These are phyloP conservation scores for Oegoconia quadripuncta DNA, from an alignment of 2,888 invertebrate genomes.

Conservation along the genomic window DNA sequence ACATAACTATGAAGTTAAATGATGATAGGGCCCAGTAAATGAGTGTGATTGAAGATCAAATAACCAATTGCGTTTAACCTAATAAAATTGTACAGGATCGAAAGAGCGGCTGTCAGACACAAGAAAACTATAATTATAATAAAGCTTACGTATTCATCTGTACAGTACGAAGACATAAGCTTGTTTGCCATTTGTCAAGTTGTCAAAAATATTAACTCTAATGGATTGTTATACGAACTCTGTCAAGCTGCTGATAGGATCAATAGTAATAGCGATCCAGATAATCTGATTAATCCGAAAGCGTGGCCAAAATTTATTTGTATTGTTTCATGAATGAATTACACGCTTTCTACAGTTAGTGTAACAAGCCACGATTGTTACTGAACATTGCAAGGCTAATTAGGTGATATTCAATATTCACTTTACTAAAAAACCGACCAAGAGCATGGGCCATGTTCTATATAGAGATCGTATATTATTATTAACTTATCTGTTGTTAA, in stretches of 20 bases:
- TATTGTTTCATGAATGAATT: slow-evolving; percentile 21
- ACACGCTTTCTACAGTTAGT: slow-evolving; percentile 25
- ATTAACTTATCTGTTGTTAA: no score
- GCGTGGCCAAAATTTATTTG: slow-evolving; percentile 27
- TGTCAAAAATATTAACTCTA: slow-evolving; percentile 23
- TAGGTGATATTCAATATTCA: no score
- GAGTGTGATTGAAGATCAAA: neutral
- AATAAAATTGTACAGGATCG: no score
- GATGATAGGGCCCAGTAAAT: no score
- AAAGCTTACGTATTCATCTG: slow-evolving; percentile 6
- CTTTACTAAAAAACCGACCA: no score
- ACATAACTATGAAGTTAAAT: no score
- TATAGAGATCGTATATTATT: no score
- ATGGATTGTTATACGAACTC: slow-evolving; percentile 25
- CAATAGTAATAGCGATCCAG: slow-evolving; percentile 23
- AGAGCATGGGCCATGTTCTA: no score
- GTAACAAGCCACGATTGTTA: slow-evolving; percentile 18
- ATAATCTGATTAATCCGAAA: slow-evolving; percentile 38
- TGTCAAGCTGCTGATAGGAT: slow-evolving; percentile 22
- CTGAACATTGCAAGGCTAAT: no score
- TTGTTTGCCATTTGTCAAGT: slow-evolving; percentile 21
- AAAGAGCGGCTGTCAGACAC: no score
- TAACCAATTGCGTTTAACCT: no score
- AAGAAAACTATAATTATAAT: slow-evolving; percentile 5
- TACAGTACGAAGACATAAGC: slow-evolving; percentile 18